Conservation (phyloP, 1,140 invertebrate genomes). For the Zaprionus vittiger region DNA sequence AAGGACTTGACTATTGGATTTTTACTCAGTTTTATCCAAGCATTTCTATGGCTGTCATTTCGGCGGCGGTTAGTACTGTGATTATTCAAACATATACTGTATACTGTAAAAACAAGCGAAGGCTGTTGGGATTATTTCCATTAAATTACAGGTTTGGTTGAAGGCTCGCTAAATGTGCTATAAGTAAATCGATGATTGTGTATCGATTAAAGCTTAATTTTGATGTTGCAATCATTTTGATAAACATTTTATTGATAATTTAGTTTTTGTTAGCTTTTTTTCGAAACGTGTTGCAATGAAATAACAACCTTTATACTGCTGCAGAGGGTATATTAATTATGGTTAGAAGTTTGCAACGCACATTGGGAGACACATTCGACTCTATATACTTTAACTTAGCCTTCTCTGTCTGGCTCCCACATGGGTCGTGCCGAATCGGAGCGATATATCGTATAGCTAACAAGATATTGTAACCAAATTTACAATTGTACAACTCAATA, state of each 20-base stretch:
- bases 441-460: too few species aligned
- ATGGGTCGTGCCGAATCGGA: too few species aligned
- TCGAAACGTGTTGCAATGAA: too few species aligned
- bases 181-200: background rate
- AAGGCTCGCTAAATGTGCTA: background rate
- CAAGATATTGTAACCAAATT: too few species aligned
- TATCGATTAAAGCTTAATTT: background rate
- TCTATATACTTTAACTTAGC: too few species aligned
- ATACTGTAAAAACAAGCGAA: conserved; percentile 15
- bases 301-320: too few species aligned
- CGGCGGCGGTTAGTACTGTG: conserved; percentile 2
- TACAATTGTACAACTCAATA: too few species aligned
- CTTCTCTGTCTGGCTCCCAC: too few species aligned
- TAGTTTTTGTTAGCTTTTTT: too few species aligned
- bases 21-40: conserved; percentile 10
- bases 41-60: conserved; percentile 18
- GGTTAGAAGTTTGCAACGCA: too few species aligned
- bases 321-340: too few species aligned
- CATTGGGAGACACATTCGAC: too few species aligned
- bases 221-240: background rate
- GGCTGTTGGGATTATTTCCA: background rate
- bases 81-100: conserved; percentile 24
- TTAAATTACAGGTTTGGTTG: conserved; percentile 7
- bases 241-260: background rate
- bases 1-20: conserved; percentile 39